These are phyloP conservation scores for Zeuzera pyrina DNA, from an alignment of 2,888 invertebrate genomes.

Conservation along the genomic window DNA sequence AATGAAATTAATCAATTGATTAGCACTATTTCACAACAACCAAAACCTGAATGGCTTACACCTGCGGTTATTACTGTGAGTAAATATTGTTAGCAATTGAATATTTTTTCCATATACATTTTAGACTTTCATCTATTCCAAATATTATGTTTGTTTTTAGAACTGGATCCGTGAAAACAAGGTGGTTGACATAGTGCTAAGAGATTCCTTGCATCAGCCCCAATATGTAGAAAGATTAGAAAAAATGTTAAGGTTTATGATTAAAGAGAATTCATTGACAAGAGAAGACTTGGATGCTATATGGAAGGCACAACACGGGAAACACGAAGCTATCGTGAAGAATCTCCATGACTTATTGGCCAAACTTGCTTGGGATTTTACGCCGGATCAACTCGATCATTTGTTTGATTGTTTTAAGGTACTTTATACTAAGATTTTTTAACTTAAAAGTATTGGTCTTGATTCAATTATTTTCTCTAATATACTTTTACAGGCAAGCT, in stretches of 20 bases:
- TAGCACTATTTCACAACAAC: constrained; percentile 91
- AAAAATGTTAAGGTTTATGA: constrained; percentile 97
- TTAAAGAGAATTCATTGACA: constrained; percentile 92
- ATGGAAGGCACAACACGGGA: constrained; percentile 97
- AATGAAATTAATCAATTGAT: constrained; percentile 99
- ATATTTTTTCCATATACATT: not conserved
- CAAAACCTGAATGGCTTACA: constrained; percentile 94
- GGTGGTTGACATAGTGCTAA: constrained; percentile 93
- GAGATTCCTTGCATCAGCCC: constrained; percentile 97
- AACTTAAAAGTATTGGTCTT: constrained; percentile 18
- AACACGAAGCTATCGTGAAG: constrained; percentile 98
- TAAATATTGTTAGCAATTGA: constrained; percentile 15
- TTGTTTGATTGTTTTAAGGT: constrained; percentile 97
- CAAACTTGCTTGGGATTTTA: constrained; percentile 98
- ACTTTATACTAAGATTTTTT: too few relatives aligned
- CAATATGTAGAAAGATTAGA: constrained; percentile 98
- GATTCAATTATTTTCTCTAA: not conserved
- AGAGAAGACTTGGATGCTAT: constrained; percentile 94
- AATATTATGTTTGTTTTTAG: constrained; percentile 40
- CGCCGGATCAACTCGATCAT: constrained; percentile 96
- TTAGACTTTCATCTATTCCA: not conserved
- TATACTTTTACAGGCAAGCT: constrained; percentile 77
- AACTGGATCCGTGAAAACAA: constrained; percentile 97
- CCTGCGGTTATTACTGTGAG: constrained; percentile 94
- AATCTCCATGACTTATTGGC: constrained; percentile 97